phyloP scores from a whole-genome alignment of 2,888 invertebrate genomes.

The Sicus ferrugineus region DNA sequence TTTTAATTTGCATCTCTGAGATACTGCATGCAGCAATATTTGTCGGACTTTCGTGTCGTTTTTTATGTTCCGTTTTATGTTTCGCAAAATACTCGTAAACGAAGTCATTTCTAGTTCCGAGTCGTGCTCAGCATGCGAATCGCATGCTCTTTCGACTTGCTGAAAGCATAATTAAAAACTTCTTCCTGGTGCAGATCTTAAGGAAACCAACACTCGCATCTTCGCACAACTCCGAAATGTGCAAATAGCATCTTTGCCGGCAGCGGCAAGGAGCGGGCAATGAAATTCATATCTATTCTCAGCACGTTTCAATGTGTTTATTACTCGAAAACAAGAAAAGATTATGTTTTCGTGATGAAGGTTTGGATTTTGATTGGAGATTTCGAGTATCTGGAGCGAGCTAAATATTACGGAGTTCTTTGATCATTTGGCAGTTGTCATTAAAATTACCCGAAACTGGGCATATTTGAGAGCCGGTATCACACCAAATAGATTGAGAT shows the following conservation, averaged over 20 bases:
- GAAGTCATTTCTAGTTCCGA: conserved; percentile 43
- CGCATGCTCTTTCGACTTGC: conserved; percentile 4
- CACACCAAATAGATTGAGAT: no score
- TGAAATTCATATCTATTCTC: not conserved
- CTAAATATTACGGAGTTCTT: no score
- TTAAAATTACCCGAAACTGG: no score
- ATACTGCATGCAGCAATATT: not conserved
- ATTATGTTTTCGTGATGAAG: no score
- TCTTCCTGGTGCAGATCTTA: not conserved
- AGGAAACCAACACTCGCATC: not conserved
- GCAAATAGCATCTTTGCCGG: conserved; percentile 16
- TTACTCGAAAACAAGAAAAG: no score
- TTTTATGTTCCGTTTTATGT: conserved; percentile 12
- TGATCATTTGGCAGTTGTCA: no score
- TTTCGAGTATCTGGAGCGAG: no score
- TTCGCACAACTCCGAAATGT: conserved; percentile 13
- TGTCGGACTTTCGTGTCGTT: not conserved
- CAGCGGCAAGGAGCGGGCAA: conserved; percentile 11
- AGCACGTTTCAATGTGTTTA: not conserved
- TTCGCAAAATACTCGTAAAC: conserved; percentile 31
- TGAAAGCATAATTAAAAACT: conserved; percentile 34
- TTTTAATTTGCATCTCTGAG: conserved; percentile 32
- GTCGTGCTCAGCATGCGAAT: conserved; percentile 43
- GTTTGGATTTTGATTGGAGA: no score
- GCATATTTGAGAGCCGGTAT: no score